Percentiles rank a stretch among this genome's conserved stretches.
phyloP scores from a whole-genome alignment of 2,113 vertebrate genomes.

The Xenopus laevis region DNA sequence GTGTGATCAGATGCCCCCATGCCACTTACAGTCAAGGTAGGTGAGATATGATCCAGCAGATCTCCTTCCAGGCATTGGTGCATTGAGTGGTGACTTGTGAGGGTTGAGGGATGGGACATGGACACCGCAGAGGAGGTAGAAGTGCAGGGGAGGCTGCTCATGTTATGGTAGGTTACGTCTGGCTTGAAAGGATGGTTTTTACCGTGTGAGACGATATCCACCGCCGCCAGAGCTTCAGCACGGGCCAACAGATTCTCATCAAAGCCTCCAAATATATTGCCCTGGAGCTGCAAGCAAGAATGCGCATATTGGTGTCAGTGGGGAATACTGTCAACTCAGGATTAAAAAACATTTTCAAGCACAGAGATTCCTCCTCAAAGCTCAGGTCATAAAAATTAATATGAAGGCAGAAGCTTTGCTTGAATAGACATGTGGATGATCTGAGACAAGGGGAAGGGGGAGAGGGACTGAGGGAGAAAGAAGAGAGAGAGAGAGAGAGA shows the following conservation, averaged over 20 bases:
- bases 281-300: conserved; percentile 92
- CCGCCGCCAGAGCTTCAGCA: conserved; percentile 93
- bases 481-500: conserved; percentile 49
- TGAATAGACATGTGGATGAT: conserved; percentile 80
- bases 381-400: conserved; percentile 98
- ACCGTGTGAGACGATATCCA: conserved; percentile 87
- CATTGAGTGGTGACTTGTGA: conserved; percentile 70
- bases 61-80: conserved; percentile 83
- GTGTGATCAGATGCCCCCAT: conserved; percentile 76
- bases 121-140: conserved; percentile 75
- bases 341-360: conserved; percentile 86
- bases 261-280: conserved; percentile 96
- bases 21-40: conserved; percentile 75
- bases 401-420: conserved; percentile 78
- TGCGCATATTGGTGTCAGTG: conserved; percentile 79
- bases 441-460: conserved; percentile 58
- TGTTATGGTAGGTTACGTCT: conserved; percentile 90
- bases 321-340: conserved; percentile 85
- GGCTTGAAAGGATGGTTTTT: conserved; percentile 90
- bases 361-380: conserved; percentile 82
- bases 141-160: conserved; percentile 87
- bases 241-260: conserved; percentile 96
- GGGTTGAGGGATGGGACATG: conserved; percentile 76
- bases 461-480: conserved; percentile 36
- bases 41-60: conserved; percentile 85